Evolutionary conservation across 2,797 vertebrate genomes (phyloP).

Genomic region (Helarctos malayanus): DNA sequence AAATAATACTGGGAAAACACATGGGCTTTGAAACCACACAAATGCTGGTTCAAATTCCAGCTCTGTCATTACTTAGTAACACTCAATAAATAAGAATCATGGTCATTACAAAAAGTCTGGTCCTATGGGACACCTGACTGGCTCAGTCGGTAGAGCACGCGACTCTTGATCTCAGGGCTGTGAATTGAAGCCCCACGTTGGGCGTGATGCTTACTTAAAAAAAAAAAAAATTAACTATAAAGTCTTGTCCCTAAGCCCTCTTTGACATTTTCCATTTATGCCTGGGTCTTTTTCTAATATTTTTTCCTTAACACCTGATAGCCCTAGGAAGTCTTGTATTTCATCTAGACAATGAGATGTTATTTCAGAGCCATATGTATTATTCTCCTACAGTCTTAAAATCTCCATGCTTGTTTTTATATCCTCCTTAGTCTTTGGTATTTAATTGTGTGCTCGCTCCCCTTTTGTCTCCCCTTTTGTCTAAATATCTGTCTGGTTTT

Average conservation of each 20-base stretch:
- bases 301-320: neutral
- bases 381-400: neutral
- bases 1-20: neutral
- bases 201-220: no score
- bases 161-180: neutral
- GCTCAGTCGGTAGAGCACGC: neutral
- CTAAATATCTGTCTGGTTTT: neutral
- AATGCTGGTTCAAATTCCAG: neutral
- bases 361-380: neutral
- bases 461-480: constrained; percentile 6
- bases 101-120: neutral
- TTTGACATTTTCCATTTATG: neutral
- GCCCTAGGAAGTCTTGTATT: neutral
- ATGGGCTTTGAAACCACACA: neutral
- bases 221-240: neutral
- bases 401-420: neutral
- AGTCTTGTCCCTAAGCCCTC: neutral
- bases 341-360: neutral
- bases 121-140: neutral
- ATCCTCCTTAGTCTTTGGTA: neutral
- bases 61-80: neutral
- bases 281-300: neutral
- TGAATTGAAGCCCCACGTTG: neutral
- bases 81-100: neutral
- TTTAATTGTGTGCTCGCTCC: neutral